Conservation (phyloP, 2,888 invertebrate species). For the Drosophila barbarae region DNA sequence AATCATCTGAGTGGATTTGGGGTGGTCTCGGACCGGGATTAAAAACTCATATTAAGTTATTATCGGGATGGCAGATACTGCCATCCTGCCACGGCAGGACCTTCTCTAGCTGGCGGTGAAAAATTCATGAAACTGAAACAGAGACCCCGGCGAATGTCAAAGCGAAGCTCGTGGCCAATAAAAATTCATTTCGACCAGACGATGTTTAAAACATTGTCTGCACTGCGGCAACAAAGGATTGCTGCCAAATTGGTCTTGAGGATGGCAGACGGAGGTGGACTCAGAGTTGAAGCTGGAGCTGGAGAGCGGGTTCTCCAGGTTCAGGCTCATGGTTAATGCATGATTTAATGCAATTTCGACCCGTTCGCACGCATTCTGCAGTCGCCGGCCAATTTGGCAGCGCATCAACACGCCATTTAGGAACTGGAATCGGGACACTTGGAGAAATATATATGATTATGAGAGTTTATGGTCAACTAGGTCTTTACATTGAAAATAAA, state of each 20-base stretch:
- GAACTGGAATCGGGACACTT: conserved; percentile 34
- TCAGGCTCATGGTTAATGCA: conserved; percentile 78
- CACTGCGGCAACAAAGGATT: conserved; percentile 64
- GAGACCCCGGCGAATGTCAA: conserved; percentile 26
- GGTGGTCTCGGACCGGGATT: conserved; percentile 59
- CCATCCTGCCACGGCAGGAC: neutral
- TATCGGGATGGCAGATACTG: conserved; percentile 62
- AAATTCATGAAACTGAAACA: conserved; percentile 57
- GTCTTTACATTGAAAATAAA: neutral
- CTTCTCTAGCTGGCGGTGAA: conserved; percentile 38
- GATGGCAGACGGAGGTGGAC: conserved; percentile 17
- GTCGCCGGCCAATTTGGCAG: conserved; percentile 68
- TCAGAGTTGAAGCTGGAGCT: neutral
- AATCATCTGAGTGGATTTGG: conserved; percentile 76
- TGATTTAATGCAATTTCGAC: conserved; percentile 74
- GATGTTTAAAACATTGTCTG: conserved; percentile 69
- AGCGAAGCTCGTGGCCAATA: conserved; percentile 50
- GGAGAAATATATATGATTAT: neutral
- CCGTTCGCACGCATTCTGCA: conserved; percentile 63
- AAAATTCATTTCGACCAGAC: conserved; percentile 64
- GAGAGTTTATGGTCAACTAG: neutral
- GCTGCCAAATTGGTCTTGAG: conserved; percentile 66
- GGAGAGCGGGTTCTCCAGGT: conserved; percentile 31
- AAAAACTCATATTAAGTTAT: conserved; percentile 78
- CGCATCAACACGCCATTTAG: conserved; percentile 76